Conservation (phyloP, 1,140 invertebrate species). For the Lepidostoma basale region DNA sequence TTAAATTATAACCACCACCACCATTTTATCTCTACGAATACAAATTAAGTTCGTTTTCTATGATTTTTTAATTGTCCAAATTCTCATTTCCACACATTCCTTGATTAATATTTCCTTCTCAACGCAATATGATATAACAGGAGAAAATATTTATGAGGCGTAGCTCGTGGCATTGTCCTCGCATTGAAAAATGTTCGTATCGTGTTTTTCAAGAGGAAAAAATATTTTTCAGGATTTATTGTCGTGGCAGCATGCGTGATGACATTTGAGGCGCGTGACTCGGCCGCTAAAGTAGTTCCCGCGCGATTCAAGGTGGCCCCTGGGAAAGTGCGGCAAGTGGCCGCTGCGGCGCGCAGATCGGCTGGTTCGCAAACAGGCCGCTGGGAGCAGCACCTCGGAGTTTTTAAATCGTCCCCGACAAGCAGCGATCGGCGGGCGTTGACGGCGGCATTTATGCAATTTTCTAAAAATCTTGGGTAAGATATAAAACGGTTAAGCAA, state of each 20-base stretch:
- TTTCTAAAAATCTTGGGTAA: conserved; percentile 67
- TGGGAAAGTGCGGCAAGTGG: conserved; percentile 56
- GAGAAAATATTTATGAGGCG: too few species aligned
- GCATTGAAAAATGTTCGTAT: conserved; percentile 20
- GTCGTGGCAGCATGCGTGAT: conserved; percentile 94
- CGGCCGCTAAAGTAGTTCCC: conserved; percentile 84
- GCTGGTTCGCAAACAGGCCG: conserved; percentile 61
- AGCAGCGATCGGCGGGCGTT: conserved; percentile 63
- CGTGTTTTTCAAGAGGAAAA: too few species aligned
- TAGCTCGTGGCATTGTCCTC: too few species aligned
- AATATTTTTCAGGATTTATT: conserved; percentile 80
- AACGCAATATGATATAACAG: too few species aligned
- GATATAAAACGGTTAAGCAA: not conserved
- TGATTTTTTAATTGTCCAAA: too few species aligned
- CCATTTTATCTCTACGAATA: too few species aligned
- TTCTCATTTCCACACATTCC: too few species aligned
- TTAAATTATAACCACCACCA: too few species aligned
- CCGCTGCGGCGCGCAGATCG: conserved; percentile 42
- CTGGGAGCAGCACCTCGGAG: conserved; percentile 68
- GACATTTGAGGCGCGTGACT: conserved; percentile 90
- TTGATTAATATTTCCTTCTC: too few species aligned
- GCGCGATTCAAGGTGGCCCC: conserved; percentile 70
- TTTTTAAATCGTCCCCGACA: conserved; percentile 65
- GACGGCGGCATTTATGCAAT: conserved; percentile 73
- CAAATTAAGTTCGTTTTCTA: too few species aligned